These are phyloP conservation scores for Dromococcyx pavoninus DNA, from an alignment of 2,797 vertebrate genomes.

Conservation along the genomic window DNA sequence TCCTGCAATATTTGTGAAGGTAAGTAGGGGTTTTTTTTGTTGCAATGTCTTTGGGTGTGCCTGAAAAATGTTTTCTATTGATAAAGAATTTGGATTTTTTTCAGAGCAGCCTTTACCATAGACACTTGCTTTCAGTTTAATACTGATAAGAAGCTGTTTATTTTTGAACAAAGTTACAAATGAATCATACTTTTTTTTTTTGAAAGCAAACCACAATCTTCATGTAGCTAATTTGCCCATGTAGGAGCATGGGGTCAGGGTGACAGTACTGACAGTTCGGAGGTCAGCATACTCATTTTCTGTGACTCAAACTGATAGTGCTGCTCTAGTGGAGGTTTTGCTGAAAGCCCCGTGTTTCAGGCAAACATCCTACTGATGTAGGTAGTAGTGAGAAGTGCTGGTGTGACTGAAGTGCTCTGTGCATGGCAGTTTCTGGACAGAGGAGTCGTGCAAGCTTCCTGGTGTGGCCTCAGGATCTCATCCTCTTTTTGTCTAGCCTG, in stretches of 20 bases:
- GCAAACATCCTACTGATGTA: too few species aligned
- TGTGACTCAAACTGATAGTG: background rate
- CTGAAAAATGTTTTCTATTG: conserved; percentile 52
- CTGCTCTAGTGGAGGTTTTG: background rate
- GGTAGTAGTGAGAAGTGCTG: background rate
- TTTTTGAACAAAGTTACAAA: background rate
- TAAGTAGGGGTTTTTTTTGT: background rate
- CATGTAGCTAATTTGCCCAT: accelerated
- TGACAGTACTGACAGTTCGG: background rate
- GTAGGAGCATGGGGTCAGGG: background rate
- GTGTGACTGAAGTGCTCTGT: background rate
- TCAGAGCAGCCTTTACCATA: background rate
- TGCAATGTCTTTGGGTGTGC: background rate
- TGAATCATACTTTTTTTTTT: too few species aligned
- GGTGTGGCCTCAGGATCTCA: background rate
- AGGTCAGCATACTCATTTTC: accelerated
- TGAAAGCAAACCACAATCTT: background rate
- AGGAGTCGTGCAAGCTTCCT: accelerated
- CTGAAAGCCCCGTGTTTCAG: background rate
- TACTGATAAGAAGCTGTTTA: background rate
- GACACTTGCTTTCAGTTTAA: background rate
- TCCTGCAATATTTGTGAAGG: background rate
- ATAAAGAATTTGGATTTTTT: conserved; percentile 14
- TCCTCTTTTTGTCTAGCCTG: background rate
- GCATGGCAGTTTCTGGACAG: accelerated